Conservation (phyloP, 2,113 vertebrate genomes). For the Esox niger region DNA sequence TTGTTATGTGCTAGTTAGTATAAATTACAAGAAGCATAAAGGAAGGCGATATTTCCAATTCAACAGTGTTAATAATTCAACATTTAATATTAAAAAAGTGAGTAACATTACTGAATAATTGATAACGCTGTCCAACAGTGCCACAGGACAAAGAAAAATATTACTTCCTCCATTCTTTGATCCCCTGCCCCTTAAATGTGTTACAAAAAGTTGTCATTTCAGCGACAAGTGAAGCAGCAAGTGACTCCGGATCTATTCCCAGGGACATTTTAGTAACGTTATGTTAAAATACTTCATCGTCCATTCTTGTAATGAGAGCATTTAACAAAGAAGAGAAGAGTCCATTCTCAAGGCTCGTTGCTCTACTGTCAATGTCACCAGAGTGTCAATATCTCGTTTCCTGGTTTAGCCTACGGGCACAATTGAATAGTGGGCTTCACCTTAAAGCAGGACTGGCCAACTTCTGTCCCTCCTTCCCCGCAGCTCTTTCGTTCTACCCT, state of each 20-base stretch:
- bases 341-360: slow-evolving; percentile 24
- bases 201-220: not conserved
- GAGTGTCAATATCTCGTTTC: slow-evolving; percentile 1
- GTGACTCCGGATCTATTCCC: not conserved
- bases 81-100: not conserved
- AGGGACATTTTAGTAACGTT: not conserved
- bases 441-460: too few relatives aligned
- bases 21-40: not conserved
- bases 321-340: slow-evolving; percentile 9
- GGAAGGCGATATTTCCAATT: not conserved
- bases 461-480: slow-evolving; percentile 29
- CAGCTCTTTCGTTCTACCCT: slow-evolving; percentile 16
- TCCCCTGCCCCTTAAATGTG: not conserved
- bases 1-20: too few relatives aligned
- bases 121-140: too few relatives aligned
- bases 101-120: not conserved
- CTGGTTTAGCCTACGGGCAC: slow-evolving; percentile 25
- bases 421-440: slow-evolving; percentile 18
- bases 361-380: slow-evolving; percentile 56
- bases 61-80: not conserved
- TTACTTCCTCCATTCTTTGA: not conserved
- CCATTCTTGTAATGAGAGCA: slow-evolving; percentile 14
- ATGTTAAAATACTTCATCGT: not conserved
- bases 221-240: not conserved
- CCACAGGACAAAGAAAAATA: too few relatives aligned